A percentile compares a stretch with the other conserved stretches of the same genome.
phyloP scores from a whole-genome alignment of 2,888 invertebrate species.

The Dichetophora obliterata region DNA sequence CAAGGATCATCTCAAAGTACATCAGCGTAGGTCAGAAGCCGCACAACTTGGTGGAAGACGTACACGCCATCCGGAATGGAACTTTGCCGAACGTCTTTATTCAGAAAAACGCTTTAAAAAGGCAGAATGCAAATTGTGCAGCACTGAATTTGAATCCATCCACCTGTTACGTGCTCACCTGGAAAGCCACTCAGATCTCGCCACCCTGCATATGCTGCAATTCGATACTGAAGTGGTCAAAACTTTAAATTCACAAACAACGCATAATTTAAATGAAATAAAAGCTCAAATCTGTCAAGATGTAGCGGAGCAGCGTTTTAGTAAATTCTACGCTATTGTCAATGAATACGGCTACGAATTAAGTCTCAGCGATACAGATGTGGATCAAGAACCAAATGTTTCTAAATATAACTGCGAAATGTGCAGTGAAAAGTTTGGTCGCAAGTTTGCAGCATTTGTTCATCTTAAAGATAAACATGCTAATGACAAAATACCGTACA shows the following conservation, averaged over 20 bases:
- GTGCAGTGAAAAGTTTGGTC: conserved; percentile 56
- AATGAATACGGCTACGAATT: conserved; percentile 65
- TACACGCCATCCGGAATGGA: conserved; percentile 53
- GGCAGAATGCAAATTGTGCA: conserved; percentile 65
- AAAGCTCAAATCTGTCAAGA: conserved; percentile 55
- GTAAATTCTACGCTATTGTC: conserved; percentile 60
- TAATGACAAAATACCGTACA: conserved; percentile 69
- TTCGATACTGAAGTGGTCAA: conserved; percentile 54
- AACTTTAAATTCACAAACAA: conserved; percentile 46
- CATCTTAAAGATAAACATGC: conserved; percentile 62
- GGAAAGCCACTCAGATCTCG: conserved; percentile 48
- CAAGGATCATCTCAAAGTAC: conserved; percentile 55
- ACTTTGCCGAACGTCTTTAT: conserved; percentile 61
- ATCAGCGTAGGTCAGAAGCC: conserved; percentile 42
- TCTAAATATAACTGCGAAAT: conserved; percentile 57
- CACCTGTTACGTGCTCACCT: conserved; percentile 60
- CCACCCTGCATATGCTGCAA: conserved; percentile 47
- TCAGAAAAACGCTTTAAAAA: conserved; percentile 54
- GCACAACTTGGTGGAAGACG: not conserved
- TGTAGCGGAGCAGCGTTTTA: conserved; percentile 50
- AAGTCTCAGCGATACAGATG: conserved; percentile 66
- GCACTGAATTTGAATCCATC: conserved; percentile 53
- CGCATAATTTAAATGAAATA: conserved; percentile 49
- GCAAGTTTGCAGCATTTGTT: conserved; percentile 58
- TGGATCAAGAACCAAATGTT: conserved; percentile 49